Evolutionary conservation across 2,797 vertebrate species (phyloP), one percentile per base, ranked within the genome.

Genomic region (Pempheris klunzingeri): DNA sequence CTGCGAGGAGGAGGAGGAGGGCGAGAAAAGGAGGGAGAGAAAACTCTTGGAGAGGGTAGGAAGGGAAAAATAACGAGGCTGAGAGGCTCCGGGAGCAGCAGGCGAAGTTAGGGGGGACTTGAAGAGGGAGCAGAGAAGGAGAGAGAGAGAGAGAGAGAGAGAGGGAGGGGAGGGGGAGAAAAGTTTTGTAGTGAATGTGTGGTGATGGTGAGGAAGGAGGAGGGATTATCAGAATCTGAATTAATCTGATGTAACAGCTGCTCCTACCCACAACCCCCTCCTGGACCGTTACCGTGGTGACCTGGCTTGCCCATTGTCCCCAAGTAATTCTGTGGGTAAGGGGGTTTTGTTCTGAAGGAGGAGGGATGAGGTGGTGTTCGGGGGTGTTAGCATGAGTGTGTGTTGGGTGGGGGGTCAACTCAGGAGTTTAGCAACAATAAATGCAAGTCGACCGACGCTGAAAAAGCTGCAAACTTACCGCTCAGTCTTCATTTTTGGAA

Each of bases 181-280:
- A 92, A 93, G 90, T 93, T 93, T 93, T 91, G 84, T 90, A 79
- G 80, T 78, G 86, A 89, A 89, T 87, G 85, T 92, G 88, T 85
- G 86, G 85, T 82, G 87, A 92, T 88, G 89, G 90, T 69, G 81
- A 90, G 78, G 91, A 92, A 90, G 93, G 92, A 91, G 93, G 94
- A 93, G 91, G 93, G 93, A 95, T 95, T 96, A 95, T 96, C 93
- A 94, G 96, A 96, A 96, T 97, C 94, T 95, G 94, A 96, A 95
- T 97, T 98, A 97, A 97, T 98, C 97, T 96, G 96, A 97, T 96
- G 96, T 96, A 97, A 97, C 97, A 97, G 97, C 97, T 97, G 97
- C 96, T 95, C 95, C 96, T 96, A 94, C 96, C 95, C 95, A 93
- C 93, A 91, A 89, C 95, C 96, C 96, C 94, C 93, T 90, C 92